Evolutionary conservation across 2,888 invertebrate genomes (phyloP), one percentile per base, ranked within the genome.

Genomic region (Hartigia nigra): DNA sequence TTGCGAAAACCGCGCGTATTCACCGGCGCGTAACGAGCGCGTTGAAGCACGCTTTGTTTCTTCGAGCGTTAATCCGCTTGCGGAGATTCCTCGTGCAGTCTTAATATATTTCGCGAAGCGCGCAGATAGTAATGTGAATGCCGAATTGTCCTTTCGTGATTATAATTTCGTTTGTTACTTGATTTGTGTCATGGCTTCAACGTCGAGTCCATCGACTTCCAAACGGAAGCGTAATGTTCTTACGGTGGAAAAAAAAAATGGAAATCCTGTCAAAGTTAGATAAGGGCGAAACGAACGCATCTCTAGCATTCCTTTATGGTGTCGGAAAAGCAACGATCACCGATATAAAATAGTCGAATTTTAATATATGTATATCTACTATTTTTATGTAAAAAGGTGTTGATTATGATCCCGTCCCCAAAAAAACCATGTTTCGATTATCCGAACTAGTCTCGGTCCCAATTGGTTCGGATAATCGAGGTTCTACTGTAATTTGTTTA

Each of bases 301-400:
- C 79, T 39, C 34, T 76, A 74, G 77, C 12, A 37, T 12, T 37
- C 37, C 37, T 37, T 37, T 37, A 37, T 37, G 82, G 83, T 83
- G 82, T 88, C 79, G 84, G 86, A 77, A 75, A 81, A 81, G 76
- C 84, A 82, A 84, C 82, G 74, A 84, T 86, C 80, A 80, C 83
- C 69, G 85, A 87, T 80, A 85, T 86, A 78, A 87, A 86, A 82
- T 84, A 82, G 12, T 36, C 36, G 36, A 36, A 37, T 12, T 37
- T 37, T 12, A 37, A 12, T 36, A 36, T 36, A 36, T 36, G 12
- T 36, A 36, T 36, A 36, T 36, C 12, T 36, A 1, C 36, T 36
- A 12, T 12, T 36, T 36, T 36, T 36, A 36, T 36, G 36, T 36
- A 36, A 36, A 36, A 12, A 36, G 36, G 12, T 36, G 11, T 36